phyloP scores from a whole-genome alignment of 2,113 vertebrate genomes.

The Ciconia maguari region DNA sequence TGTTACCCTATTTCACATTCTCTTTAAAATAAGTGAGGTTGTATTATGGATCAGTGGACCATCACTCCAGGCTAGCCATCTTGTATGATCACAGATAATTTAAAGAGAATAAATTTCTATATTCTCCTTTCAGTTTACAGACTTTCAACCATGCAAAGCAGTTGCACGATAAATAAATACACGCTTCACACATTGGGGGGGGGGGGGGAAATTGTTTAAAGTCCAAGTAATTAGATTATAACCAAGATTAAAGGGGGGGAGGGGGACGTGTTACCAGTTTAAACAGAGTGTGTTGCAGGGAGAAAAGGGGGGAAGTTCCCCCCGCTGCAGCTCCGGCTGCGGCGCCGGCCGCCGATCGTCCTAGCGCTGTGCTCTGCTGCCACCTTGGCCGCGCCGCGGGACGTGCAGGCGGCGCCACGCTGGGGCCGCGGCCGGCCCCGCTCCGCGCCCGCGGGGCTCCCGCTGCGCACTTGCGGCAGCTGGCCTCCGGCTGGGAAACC shows the following conservation, averaged over 20 bases:
- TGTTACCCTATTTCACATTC: neutral
- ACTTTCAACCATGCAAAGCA: neutral
- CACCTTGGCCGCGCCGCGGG: constrained; percentile 71
- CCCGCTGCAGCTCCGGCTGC: neutral
- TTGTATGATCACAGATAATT: neutral
- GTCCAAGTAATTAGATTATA: neutral
- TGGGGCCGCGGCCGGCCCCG: neutral
- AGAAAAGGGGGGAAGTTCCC: neutral
- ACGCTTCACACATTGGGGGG: neutral
- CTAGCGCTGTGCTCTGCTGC: constrained; percentile 71
- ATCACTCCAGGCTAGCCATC: neutral
- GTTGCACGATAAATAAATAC: neutral
- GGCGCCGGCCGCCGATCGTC: neutral
- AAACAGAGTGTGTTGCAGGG: neutral
- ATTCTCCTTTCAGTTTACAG: neutral
- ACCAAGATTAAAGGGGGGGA: neutral
- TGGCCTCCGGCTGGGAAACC: neutral
- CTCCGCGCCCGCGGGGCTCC: constrained; percentile 1
- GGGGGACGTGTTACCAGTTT: neutral
- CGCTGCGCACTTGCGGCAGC: neutral
- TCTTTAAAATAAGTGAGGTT: neutral
- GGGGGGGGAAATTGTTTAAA: neutral
- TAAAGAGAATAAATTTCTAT: neutral
- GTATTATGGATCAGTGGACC: neutral
- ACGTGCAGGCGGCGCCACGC: constrained; percentile 57